A percentile compares a stretch with the other conserved stretches of the same genome.
Conservation (phyloP, 1,140 invertebrate species). For the Agrilus planipennis region DNA sequence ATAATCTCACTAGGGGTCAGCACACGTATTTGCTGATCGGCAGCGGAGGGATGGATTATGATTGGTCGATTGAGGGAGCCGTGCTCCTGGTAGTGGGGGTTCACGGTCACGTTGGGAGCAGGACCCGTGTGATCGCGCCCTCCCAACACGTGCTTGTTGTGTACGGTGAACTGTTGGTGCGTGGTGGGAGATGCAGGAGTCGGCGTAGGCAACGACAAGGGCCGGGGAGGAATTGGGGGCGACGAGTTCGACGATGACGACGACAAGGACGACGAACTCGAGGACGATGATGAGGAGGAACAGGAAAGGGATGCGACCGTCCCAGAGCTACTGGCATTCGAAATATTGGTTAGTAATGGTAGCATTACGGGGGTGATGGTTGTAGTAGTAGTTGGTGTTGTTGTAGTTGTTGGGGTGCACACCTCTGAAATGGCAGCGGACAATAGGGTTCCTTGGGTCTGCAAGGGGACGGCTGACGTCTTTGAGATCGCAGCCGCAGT, state of each 20-base stretch:
- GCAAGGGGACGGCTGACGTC: conserved; percentile 11
- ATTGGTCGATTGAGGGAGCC: conserved; percentile 20
- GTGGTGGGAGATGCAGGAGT: conserved; percentile 12
- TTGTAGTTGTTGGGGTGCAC: conserved; percentile 27
- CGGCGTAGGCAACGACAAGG: neutral
- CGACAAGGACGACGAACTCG: neutral
- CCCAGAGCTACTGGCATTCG: conserved; percentile 27
- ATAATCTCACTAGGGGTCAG: conserved; percentile 77
- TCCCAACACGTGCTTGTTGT: conserved; percentile 31
- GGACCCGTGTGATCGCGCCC: conserved; percentile 29
- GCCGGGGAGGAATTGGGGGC: conserved; percentile 1
- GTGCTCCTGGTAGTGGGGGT: conserved; percentile 35
- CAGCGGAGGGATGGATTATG: conserved; percentile 18
- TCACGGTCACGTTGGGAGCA: conserved; percentile 47
- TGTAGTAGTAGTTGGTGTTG: conserved; percentile 29
- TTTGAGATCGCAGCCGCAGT: conserved; percentile 14
- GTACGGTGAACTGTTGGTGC: conserved; percentile 33
- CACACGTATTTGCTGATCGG: conserved; percentile 70
- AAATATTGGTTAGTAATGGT: no score
- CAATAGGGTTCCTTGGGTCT: conserved; percentile 7
- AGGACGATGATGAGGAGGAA: neutral
- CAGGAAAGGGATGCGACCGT: conserved; percentile 14
- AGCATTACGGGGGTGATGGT: no score
- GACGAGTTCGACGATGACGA: neutral
- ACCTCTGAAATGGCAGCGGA: conserved; percentile 24